These are phyloP conservation scores for Cerastis leucographa DNA, from an alignment of 2,888 invertebrate genomes.

Conservation along the genomic window DNA sequence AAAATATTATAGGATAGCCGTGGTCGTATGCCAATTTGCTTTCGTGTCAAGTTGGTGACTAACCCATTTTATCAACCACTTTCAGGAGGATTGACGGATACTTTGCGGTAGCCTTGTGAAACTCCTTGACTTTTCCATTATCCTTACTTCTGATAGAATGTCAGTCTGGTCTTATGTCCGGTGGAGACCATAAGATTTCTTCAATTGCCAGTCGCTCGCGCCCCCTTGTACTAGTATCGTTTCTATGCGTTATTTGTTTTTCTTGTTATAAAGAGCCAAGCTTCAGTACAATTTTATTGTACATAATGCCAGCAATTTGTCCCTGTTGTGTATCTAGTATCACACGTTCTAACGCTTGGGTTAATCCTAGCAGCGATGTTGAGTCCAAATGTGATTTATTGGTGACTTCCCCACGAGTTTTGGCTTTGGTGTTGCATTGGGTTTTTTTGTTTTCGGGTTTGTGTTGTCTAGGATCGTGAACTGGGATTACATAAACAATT, in stretches of 20 bases:
- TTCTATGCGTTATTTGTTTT: background rate
- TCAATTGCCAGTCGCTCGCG: too few relatives aligned
- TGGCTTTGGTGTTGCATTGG: background rate
- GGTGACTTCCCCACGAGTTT: slow-evolving; percentile 17
- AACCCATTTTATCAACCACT: background rate
- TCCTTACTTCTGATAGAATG: background rate
- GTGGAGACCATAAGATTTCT: background rate
- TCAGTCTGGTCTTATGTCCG: background rate
- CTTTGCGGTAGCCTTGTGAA: background rate
- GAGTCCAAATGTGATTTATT: slow-evolving; percentile 47
- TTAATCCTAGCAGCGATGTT: slow-evolving; percentile 45
- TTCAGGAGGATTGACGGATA: background rate
- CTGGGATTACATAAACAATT: too few relatives aligned
- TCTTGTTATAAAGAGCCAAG: accelerated
- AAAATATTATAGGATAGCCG: too few relatives aligned
- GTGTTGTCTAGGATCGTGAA: background rate
- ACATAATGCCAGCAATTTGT: slow-evolving; percentile 34
- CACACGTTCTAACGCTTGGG: slow-evolving; percentile 31
- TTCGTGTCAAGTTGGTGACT: too few relatives aligned
- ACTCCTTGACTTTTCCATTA: background rate
- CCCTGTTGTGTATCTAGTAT: slow-evolving; percentile 28
- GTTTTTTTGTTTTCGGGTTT: slow-evolving; percentile 4
- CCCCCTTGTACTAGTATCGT: background rate
- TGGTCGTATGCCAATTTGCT: too few relatives aligned
- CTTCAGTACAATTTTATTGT: background rate